These are phyloP conservation scores for Balearica regulorum DNA, from an alignment of 2,797 vertebrate genomes.

Conservation along the genomic window DNA sequence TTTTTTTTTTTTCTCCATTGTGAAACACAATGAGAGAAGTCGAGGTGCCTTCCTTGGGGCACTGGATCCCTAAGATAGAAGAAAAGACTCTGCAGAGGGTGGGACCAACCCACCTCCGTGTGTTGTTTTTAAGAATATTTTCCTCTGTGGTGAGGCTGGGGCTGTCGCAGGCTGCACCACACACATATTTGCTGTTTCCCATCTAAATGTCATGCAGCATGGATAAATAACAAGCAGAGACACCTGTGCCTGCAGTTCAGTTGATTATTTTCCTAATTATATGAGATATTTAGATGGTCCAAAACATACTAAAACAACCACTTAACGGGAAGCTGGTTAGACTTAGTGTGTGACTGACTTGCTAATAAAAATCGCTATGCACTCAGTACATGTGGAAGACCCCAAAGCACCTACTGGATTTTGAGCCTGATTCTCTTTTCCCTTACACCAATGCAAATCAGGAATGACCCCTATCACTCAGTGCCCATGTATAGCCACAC, in stretches of 20 bases:
- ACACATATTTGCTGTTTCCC: not conserved
- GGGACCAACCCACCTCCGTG: not conserved
- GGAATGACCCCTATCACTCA: not conserved
- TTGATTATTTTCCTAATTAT: slow-evolving; percentile 34
- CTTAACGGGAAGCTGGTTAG: not conserved
- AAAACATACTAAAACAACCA: slow-evolving; percentile 19
- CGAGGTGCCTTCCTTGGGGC: not conserved
- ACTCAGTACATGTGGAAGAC: not conserved
- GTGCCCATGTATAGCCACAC: not conserved
- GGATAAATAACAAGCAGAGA: slow-evolving; percentile 18
- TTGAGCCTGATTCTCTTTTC: not conserved
- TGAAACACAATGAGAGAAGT: not conserved
- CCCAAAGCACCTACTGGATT: not conserved
- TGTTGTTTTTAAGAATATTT: not conserved
- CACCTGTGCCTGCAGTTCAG: not conserved
- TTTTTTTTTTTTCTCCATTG: not conserved
- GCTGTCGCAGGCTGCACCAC: not conserved
- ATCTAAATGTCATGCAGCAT: not conserved
- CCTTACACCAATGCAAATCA: not conserved
- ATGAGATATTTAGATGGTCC: not conserved
- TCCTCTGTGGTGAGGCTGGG: not conserved
- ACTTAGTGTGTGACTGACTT: not conserved
- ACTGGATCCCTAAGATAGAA: not conserved
- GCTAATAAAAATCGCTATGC: not conserved
- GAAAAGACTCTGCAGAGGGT: not conserved